Evolutionary conservation across 2,888 invertebrate genomes (phyloP).

Genomic region (Ophion costatus): DNA sequence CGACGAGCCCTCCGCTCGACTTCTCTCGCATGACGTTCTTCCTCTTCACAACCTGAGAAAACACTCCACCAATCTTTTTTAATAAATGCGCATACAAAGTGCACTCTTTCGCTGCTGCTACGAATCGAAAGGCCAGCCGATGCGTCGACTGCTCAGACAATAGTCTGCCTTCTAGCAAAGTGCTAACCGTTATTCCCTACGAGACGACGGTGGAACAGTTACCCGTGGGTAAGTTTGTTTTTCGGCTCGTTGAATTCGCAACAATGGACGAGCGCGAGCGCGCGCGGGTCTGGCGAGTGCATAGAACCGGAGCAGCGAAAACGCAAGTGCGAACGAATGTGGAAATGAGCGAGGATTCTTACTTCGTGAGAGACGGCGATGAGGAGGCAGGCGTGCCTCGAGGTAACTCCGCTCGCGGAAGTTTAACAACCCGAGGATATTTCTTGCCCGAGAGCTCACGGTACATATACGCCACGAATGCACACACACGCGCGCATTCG

Average conservation of each 20-base stretch:
- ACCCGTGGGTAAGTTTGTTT: slow-evolving; percentile 55
- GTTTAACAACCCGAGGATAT: slow-evolving; percentile 62
- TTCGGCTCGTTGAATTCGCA: slow-evolving; percentile 55
- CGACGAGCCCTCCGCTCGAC: neutral
- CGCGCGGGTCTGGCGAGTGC: slow-evolving; percentile 6
- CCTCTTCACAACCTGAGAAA: neutral
- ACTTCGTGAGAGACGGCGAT: slow-evolving; percentile 5
- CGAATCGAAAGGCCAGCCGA: slow-evolving; percentile 35
- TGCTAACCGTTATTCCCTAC: slow-evolving; percentile 34
- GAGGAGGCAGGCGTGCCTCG: slow-evolving; percentile 29
- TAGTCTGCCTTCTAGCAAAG: neutral
- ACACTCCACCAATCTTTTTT: neutral
- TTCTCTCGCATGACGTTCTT: neutral
- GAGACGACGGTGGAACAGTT: slow-evolving; percentile 15
- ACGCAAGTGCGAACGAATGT: slow-evolving; percentile 50
- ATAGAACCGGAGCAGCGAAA: slow-evolving; percentile 57
- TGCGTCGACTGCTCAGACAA: slow-evolving; percentile 26
- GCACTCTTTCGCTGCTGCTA: slow-evolving; percentile 4
- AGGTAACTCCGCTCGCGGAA: slow-evolving; percentile 34
- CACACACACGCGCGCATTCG: slow-evolving; percentile 14
- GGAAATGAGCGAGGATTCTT: slow-evolving; percentile 32
- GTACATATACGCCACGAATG: slow-evolving; percentile 9
- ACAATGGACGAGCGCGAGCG: slow-evolving; percentile 47
- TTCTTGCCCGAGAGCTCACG: slow-evolving; percentile 45
- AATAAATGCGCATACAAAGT: slow-evolving; percentile 18